These are phyloP conservation scores for Toxostoma redivivum DNA, from an alignment of 2,113 vertebrate genomes.

Conservation along the genomic window DNA sequence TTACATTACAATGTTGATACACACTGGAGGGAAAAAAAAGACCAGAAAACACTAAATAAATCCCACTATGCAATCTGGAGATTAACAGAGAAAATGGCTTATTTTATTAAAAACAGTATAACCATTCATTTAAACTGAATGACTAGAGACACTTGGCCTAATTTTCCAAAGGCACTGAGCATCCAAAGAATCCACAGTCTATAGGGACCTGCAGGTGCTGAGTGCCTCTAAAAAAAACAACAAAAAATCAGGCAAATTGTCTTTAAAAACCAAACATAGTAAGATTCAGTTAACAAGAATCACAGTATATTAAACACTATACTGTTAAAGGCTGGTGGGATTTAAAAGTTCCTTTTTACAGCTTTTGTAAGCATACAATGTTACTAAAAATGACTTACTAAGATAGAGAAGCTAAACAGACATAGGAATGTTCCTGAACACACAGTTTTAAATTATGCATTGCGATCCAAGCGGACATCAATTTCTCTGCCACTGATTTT, in stretches of 20 bases:
- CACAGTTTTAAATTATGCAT: slow-evolving; percentile 80
- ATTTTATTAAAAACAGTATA: slow-evolving; percentile 93
- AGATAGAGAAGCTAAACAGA: slow-evolving; percentile 91
- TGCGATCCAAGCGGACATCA: slow-evolving; percentile 95
- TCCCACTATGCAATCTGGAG: slow-evolving; percentile 67
- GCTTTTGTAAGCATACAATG: slow-evolving; percentile 74
- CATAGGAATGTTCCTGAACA: slow-evolving; percentile 78
- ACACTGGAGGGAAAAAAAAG: background rate
- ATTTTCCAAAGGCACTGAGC: slow-evolving; percentile 64
- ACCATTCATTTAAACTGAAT: slow-evolving; percentile 92
- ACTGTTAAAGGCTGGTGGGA: slow-evolving; percentile 81
- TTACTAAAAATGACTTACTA: slow-evolving; percentile 86
- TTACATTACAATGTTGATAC: slow-evolving; percentile 62
- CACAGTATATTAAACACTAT: slow-evolving; percentile 84
- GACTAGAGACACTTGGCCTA: slow-evolving; percentile 83
- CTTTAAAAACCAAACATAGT: slow-evolving; percentile 88
- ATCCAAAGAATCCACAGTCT: background rate
- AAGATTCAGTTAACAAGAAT: slow-evolving; percentile 76
- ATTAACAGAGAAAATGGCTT: slow-evolving; percentile 80
- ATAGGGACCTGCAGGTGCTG: slow-evolving; percentile 26
- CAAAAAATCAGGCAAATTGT: slow-evolving; percentile 72
- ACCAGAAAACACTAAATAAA: slow-evolving; percentile 67
- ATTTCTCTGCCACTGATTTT: slow-evolving; percentile 98
- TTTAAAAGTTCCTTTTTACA: slow-evolving; percentile 80
- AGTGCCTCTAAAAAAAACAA: slow-evolving; percentile 60